Evolutionary conservation across 1,140 invertebrate species (phyloP), one percentile per base, ranked within the genome.

Genomic region (Helicoverpa zea): DNA sequence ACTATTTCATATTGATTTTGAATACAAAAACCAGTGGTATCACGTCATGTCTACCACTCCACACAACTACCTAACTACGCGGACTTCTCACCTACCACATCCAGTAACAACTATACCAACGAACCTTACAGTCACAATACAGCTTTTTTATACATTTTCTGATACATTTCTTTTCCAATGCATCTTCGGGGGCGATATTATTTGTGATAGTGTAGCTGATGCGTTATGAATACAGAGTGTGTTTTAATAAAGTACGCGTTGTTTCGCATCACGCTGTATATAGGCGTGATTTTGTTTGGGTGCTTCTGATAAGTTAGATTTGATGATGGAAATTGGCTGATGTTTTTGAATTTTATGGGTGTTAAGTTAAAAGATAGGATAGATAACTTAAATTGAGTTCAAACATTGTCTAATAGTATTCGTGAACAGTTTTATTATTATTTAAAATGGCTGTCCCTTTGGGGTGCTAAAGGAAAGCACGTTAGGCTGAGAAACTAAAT

Each of bases 211-310:
- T 93, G 87, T 90, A 88, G 86, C 79, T 90, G 91, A 92, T 87
- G 91, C 92, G 92, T 94, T 94, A 94, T 94, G 93, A 94, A 94
- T 94, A 94, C 91, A 94, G 92, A 94, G 92, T 90, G 87, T 85
- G 86, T 88, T 91, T 94, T 94, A 94, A 94, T 94, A 94, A 92
- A 94, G 86, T 92, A 29, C 29, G 64, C 64, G 54, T 59, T 54
- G 52, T 58, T 66, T n/a, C 59, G 47, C 35, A 63, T 35, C 23
- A 64, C 9, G n/a, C 23, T 66, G 61, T 77, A 54, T 77, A 9
- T n/a, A n/a, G 30, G 14, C 1, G 54, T 49, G 54, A 49, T 75
- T 59, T 59, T 73, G 10, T 43, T 43, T 72, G 23, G 47, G 29
- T 3, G 10, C 30, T 13, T 13, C 23, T 49, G 47, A 68, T 68